These are phyloP conservation scores for Trialeurodes vaporariorum DNA, from an alignment of 1,140 invertebrate species.

Conservation along the genomic window DNA sequence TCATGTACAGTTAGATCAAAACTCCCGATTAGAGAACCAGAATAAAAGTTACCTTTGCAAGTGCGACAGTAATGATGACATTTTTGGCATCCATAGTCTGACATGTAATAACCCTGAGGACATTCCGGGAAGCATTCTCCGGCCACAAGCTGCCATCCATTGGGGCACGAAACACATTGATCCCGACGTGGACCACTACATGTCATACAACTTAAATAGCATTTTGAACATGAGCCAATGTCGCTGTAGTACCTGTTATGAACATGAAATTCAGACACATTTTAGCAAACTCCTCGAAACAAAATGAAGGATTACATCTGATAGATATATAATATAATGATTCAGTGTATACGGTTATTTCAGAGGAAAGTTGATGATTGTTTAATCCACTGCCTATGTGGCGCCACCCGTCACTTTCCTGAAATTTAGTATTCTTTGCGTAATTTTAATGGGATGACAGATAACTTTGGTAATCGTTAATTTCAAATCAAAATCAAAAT, in stretches of 20 bases:
- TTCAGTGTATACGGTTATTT: no score
- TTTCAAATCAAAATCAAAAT: not conserved
- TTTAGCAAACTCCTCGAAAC: not conserved
- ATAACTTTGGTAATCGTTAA: not conserved
- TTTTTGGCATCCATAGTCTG: conserved; percentile 63
- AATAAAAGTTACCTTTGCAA: conserved; percentile 53
- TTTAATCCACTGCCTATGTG: not conserved
- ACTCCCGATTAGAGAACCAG: no score
- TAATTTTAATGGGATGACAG: not conserved
- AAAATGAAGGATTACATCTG: not conserved
- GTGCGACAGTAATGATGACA: conserved; percentile 74
- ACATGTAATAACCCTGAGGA: conserved; percentile 70
- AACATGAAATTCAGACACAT: conserved; percentile 5
- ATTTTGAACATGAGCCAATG: conserved; percentile 62
- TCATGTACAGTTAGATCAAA: no score
- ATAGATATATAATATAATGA: not conserved
- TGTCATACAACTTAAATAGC: conserved; percentile 68
- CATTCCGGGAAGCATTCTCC: conserved; percentile 73
- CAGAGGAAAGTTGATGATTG: not conserved
- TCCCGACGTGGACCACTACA: conserved; percentile 65
- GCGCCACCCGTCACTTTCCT: not conserved
- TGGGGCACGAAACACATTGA: conserved; percentile 70
- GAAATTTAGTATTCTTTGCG: not conserved
- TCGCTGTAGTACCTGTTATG: conserved; percentile 64
- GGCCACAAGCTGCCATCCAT: conserved; percentile 59